These are phyloP conservation scores for Coracias cyanogaster DNA, from an alignment of 2,797 vertebrate genomes.

Conservation along the genomic window DNA sequence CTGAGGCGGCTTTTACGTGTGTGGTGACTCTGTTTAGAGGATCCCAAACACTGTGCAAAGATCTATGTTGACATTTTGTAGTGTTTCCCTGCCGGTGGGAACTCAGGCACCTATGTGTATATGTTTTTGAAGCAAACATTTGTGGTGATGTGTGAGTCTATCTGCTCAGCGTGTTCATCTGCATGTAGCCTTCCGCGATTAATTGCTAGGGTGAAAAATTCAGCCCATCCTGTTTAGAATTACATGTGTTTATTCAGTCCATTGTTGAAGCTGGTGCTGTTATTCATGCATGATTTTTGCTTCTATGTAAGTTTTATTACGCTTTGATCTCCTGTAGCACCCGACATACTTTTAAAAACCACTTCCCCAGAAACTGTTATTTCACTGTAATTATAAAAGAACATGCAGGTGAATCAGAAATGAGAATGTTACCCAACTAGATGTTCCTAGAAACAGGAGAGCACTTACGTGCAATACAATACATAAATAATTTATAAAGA, in stretches of 20 bases:
- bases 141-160: background rate
- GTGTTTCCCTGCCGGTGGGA: background rate
- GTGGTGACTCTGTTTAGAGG: background rate
- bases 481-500: constrained; percentile 51
- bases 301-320: constrained; percentile 47
- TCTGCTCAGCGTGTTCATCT: constrained; percentile 19
- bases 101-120: background rate
- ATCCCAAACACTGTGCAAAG: background rate
- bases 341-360: constrained; percentile 36
- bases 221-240: constrained; percentile 24
- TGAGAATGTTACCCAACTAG: constrained; percentile 36
- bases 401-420: constrained; percentile 37
- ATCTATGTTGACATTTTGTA: background rate
- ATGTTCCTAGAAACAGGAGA: constrained; percentile 53
- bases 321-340: constrained; percentile 26
- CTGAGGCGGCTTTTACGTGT: background rate
- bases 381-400: constrained; percentile 62
- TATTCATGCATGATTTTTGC: constrained; percentile 3
- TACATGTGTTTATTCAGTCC: constrained; percentile 2
- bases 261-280: background rate
- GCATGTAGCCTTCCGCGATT: background rate
- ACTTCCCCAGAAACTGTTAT: constrained; percentile 12
- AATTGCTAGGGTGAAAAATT: background rate
- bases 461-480: constrained; percentile 22
- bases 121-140: background rate